phyloP scores from a whole-genome alignment of 2,797 vertebrate genomes.

The Xenopus petersii region DNA sequence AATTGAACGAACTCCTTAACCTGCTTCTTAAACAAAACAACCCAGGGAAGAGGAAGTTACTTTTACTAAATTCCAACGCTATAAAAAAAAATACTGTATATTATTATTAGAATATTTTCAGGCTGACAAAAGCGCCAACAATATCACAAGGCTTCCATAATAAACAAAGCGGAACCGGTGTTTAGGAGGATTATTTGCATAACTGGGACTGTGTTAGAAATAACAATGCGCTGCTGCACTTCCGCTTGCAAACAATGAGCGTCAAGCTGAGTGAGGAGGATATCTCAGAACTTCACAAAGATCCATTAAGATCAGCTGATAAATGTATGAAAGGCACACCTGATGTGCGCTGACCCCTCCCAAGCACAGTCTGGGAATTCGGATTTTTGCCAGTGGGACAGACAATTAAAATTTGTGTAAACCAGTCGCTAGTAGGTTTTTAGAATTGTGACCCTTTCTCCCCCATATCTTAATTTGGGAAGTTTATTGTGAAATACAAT shows the following conservation, averaged over 20 bases:
- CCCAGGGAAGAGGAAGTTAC: slow-evolving; percentile 30
- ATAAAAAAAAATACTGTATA: slow-evolving; percentile 16
- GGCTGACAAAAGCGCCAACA: too few species aligned
- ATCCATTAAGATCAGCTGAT: slow-evolving; percentile 11
- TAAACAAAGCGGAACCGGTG: not conserved
- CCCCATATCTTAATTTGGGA: too few species aligned
- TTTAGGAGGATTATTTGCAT: slow-evolving; percentile 4
- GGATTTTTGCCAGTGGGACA: not conserved
- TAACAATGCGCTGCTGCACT: slow-evolving; percentile 1
- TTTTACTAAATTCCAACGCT: slow-evolving; percentile 4
- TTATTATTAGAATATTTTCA: slow-evolving; percentile 10
- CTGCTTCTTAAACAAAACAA: slow-evolving; percentile 1
- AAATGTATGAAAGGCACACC: not conserved
- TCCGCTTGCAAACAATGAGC: slow-evolving; percentile 9
- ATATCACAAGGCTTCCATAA: not conserved
- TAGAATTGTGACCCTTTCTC: too few species aligned
- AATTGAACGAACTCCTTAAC: too few species aligned
- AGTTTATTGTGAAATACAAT: too few species aligned
- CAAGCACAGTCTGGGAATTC: not conserved
- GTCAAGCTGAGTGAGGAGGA: slow-evolving; percentile 15
- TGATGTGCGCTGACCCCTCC: slow-evolving; percentile 4
- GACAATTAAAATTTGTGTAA: too few species aligned
- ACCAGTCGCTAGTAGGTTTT: too few species aligned
- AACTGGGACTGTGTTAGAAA: slow-evolving; percentile 15
- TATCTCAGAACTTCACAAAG: slow-evolving; percentile 6